Conservation (phyloP, 2,113 vertebrate genomes). For the Actenoides hombroni region DNA sequence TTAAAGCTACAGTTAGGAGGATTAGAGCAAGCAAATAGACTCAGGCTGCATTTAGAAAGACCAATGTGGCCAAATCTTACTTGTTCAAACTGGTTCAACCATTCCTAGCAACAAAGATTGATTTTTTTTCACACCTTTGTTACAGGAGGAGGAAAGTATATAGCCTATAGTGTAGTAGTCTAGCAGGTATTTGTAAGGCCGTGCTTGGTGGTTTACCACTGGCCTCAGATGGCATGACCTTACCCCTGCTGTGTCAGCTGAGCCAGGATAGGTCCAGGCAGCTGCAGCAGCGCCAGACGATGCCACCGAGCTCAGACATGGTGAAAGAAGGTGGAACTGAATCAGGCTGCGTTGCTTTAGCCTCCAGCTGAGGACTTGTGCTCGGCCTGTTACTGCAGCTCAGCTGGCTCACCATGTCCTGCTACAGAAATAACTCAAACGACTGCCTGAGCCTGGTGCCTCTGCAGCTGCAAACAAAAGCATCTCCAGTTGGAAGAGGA, state of each 20-base stretch:
- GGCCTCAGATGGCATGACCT: background rate
- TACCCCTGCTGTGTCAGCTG: background rate
- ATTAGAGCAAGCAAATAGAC: background rate
- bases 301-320: background rate
- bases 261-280: rapidly evolving
- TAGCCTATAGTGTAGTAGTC: background rate
- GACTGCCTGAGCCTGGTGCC: background rate
- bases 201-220: background rate
- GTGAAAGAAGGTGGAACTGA: background rate
- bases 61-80: background rate
- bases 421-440: background rate
- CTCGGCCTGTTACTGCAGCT: background rate
- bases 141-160: background rate
- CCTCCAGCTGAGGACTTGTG: background rate
- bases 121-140: background rate
- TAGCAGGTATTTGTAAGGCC: background rate
- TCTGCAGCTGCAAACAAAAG: background rate
- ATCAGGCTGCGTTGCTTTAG: background rate
- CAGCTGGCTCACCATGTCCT: background rate
- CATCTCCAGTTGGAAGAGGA: background rate
- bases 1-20: background rate
- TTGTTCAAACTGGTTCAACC: background rate
- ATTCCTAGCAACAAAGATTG: background rate
- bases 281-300: background rate
- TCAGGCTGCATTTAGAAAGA: background rate